phyloP scores from a whole-genome alignment of 2,888 invertebrate species.

The Oscheius sp. region DNA sequence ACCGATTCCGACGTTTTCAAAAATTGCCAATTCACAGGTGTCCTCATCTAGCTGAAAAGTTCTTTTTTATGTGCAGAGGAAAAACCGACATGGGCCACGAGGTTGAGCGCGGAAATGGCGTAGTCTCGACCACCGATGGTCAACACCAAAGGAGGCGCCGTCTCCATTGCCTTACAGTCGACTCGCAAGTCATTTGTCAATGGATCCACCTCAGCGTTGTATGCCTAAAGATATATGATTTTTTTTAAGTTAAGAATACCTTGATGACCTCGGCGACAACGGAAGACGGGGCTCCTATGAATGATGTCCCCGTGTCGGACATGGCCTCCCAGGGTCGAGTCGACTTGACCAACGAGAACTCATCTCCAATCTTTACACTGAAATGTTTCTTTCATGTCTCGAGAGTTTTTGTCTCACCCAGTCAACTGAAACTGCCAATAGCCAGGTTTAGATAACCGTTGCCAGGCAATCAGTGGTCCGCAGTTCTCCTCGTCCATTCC shows the following conservation, averaged over 20 bases:
- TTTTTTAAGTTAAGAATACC: slow-evolving; percentile 18
- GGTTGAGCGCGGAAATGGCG: slow-evolving; percentile 36
- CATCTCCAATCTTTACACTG: slow-evolving; percentile 32
- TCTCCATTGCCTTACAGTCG: slow-evolving; percentile 40
- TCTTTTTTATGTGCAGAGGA: not conserved
- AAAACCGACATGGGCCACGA: slow-evolving; percentile 5
- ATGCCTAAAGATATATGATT: slow-evolving; percentile 31
- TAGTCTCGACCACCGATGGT: slow-evolving; percentile 40
- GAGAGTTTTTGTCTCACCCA: slow-evolving; percentile 36
- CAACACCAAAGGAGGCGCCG: slow-evolving; percentile 40
- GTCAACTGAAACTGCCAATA: slow-evolving; percentile 60
- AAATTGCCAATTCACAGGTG: slow-evolving; percentile 44
- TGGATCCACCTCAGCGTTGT: slow-evolving; percentile 39
- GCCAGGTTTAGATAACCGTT: slow-evolving; percentile 44
- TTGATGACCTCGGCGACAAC: slow-evolving; percentile 42
- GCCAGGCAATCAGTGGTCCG: slow-evolving; percentile 50
- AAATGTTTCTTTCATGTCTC: not conserved
- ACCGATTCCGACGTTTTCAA: slow-evolving; percentile 33
- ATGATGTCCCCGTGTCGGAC: slow-evolving; percentile 58
- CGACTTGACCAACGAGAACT: not conserved
- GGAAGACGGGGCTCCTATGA: slow-evolving; percentile 51
- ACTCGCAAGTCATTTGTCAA: slow-evolving; percentile 39
- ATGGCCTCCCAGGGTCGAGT: slow-evolving; percentile 49
- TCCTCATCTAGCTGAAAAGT: not conserved
- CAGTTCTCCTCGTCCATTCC: slow-evolving; percentile 57